These are phyloP conservation scores for Meiosimyza decipiens DNA, from an alignment of 2,888 invertebrate species.

Conservation along the genomic window DNA sequence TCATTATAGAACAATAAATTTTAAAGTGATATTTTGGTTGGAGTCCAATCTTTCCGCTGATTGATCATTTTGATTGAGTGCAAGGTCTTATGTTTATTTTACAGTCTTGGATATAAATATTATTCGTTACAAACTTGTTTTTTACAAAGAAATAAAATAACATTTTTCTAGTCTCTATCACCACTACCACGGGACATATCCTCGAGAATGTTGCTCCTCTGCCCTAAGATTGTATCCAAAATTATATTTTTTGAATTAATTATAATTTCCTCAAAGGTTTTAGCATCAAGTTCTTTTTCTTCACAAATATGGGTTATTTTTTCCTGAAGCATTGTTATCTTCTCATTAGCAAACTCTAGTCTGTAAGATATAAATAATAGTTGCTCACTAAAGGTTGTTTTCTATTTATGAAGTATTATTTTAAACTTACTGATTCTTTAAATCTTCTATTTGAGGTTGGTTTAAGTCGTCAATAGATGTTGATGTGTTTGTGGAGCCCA, in stretches of 20 bases:
- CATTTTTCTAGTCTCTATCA: too few relatives aligned
- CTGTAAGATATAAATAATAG: slow-evolving; percentile 45
- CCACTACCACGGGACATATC: too few relatives aligned
- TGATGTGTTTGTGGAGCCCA: not conserved
- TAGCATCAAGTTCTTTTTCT: slow-evolving; percentile 61
- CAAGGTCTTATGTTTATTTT: too few relatives aligned
- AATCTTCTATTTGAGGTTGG: slow-evolving; percentile 50
- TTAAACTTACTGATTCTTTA: slow-evolving; percentile 58
- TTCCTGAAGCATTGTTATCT: slow-evolving; percentile 59
- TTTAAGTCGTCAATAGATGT: not conserved
- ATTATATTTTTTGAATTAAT: slow-evolving; percentile 59
- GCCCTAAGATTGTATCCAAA: slow-evolving; percentile 55
- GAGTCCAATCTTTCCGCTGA: too few relatives aligned
- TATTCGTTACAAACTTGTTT: too few relatives aligned
- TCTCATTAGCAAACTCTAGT: slow-evolving; percentile 61
- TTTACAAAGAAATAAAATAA: too few relatives aligned
- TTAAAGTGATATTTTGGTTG: too few relatives aligned
- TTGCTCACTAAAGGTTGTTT: not conserved
- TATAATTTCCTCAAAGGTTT: slow-evolving; percentile 61
- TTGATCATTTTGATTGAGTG: too few relatives aligned
- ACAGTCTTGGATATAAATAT: too few relatives aligned
- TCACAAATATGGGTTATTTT: slow-evolving; percentile 55
- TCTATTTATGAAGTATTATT: not conserved
- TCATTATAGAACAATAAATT: too few relatives aligned
- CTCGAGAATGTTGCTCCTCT: slow-evolving; percentile 28